Conservation (phyloP, 30 jellyfish, hydroid and myxozoan species). For the Cassiopea andromeda region DNA sequence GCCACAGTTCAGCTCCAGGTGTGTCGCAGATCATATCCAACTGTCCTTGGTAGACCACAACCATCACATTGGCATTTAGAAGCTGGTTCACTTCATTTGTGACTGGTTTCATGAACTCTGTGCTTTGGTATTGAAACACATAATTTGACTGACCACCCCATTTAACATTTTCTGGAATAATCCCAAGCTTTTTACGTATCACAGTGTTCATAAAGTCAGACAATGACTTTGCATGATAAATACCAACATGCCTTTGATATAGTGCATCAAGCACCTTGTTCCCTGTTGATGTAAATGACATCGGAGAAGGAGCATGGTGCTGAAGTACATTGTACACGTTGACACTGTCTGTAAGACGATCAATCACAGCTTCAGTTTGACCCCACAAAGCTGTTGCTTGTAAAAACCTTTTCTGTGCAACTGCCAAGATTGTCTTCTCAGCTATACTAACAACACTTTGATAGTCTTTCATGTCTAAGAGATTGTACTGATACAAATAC, state of each 20-base stretch:
- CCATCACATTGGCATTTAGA: conserved; percentile 52
- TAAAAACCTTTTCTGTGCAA: conserved; percentile 37
- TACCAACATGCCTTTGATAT: conserved; percentile 57
- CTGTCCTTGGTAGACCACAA: conserved; percentile 93
- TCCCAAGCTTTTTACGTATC: conserved; percentile 68
- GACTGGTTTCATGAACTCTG: conserved; percentile 92
- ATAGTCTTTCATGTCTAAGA: conserved; percentile 67
- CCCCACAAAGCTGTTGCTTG: conserved; percentile 85
- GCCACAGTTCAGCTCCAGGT: conserved; percentile 95
- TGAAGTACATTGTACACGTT: conserved; percentile 91
- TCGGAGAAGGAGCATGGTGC: conserved; percentile 87
- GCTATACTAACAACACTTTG: conserved; percentile 62
- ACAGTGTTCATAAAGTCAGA: conserved; percentile 79
- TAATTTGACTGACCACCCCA: conserved; percentile 95
- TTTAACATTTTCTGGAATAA: conserved; percentile 74
- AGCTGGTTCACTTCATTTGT: conserved; percentile 75
- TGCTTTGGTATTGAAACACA: conserved; percentile 69
- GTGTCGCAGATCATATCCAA: conserved; percentile 96
- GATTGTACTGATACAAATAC: conserved; percentile 75
- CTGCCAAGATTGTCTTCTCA: conserved; percentile 59
- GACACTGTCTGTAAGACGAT: conserved; percentile 77
- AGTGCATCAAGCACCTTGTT: conserved; percentile 7
- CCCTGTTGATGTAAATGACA: conserved; percentile 15
- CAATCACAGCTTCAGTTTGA: conserved; percentile 75
- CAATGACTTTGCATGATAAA: conserved; percentile 55